Conservation (phyloP, 2,797 vertebrate genomes). For the Sebastes elongatus region DNA sequence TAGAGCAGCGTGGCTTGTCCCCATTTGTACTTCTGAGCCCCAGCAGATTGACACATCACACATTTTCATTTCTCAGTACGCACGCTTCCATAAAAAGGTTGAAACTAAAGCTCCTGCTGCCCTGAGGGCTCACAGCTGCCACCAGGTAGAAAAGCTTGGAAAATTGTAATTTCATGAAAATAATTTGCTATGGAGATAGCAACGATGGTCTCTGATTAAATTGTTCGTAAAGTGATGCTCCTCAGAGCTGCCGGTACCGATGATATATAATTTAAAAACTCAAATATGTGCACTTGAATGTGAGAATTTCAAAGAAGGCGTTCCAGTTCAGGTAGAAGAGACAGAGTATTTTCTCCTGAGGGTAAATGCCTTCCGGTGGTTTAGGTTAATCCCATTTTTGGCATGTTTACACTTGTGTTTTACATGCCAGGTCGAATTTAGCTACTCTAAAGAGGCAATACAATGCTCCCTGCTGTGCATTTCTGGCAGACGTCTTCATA, state of each 20-base stretch:
- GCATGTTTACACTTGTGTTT: not conserved
- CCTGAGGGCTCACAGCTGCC: not conserved
- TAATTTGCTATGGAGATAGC: not conserved
- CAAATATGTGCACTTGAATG: not conserved
- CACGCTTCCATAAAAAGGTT: not conserved
- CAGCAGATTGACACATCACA: not conserved
- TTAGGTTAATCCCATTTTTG: constrained; percentile 11
- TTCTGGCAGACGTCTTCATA: constrained; percentile 1
- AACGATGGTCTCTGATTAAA: not conserved
- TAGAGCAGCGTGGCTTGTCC: constrained; percentile 1
- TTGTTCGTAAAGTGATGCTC: not conserved
- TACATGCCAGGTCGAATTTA: not conserved
- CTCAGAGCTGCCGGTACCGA: not conserved
- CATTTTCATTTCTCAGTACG: not conserved
- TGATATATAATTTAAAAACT: not conserved
- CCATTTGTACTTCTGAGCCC: not conserved
- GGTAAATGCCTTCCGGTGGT: constrained; percentile 19
- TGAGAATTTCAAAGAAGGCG: not conserved
- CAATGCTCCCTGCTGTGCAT: not conserved
- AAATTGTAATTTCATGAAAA: not conserved
- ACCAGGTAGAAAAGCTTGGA: not conserved
- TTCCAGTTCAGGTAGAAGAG: not conserved
- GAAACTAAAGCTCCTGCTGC: not conserved
- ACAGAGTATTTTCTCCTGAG: not conserved
- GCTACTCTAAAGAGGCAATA: not conserved